phyloP scores from a whole-genome alignment of 2,113 vertebrate species.

The Romanogobio albipinnatus region DNA sequence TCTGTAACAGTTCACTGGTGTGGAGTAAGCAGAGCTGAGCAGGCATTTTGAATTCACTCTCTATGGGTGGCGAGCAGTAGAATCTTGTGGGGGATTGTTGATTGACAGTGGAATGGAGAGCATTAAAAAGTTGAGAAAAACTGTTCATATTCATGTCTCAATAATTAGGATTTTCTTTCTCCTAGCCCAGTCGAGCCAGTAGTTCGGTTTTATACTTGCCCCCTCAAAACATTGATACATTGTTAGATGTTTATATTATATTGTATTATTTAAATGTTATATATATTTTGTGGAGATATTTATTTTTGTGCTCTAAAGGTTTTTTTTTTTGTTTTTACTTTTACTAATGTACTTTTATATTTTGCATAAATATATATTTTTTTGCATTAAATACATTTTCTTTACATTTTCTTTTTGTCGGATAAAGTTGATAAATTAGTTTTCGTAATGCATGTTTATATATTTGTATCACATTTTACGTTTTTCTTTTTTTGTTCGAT shows the following conservation, averaged over 20 bases:
- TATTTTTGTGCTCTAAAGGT: neutral
- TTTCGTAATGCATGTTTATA: neutral
- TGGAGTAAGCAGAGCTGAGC: neutral
- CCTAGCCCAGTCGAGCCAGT: neutral
- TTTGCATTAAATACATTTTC: neutral
- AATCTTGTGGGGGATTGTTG: neutral
- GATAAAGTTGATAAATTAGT: too few species aligned
- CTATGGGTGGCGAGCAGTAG: neutral
- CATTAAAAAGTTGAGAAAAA: neutral
- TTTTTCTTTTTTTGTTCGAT: neutral
- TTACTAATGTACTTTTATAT: too few species aligned
- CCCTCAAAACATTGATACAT: neutral
- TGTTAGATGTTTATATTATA: neutral
- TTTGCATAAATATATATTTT: neutral
- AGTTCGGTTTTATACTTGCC: neutral
- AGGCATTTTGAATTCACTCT: neutral
- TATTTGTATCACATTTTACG: neutral
- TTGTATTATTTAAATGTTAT: neutral
- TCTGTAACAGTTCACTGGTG: neutral
- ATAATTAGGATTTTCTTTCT: neutral
- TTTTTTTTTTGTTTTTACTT: neutral
- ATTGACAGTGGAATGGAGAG: neutral
- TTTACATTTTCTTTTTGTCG: too few species aligned
- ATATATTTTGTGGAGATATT: neutral
- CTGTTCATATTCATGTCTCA: neutral